These are phyloP conservation scores for Pseudeuparius sepicola DNA, from an alignment of 2,888 invertebrate species.

Conservation along the genomic window DNA sequence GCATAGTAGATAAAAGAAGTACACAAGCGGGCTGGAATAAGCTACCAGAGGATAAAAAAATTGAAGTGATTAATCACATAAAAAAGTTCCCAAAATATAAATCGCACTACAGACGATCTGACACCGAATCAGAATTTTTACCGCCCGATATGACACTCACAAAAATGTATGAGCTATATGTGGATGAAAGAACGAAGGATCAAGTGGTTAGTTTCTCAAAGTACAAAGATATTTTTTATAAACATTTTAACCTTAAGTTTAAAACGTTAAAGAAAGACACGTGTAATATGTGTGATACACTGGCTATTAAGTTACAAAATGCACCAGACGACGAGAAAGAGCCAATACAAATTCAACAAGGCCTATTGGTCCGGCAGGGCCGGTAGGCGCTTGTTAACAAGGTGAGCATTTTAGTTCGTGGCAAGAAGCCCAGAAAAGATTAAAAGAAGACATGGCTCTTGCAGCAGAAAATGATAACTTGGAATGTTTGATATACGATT, in stretches of 20 bases:
- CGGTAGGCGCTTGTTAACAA: too few relatives aligned
- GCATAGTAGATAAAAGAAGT: slow-evolving; percentile 10
- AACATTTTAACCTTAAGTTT: too few relatives aligned
- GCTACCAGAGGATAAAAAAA: slow-evolving; percentile 3
- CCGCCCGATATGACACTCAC: slow-evolving; percentile 12
- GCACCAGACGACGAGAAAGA: slow-evolving; percentile 9
- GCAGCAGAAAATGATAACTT: slow-evolving; percentile 14
- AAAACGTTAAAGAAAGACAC: too few relatives aligned
- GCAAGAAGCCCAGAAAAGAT: slow-evolving; percentile 7
- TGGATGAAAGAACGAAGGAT: slow-evolving; percentile 12
- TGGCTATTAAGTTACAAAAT: slow-evolving; percentile 7
- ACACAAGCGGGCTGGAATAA: slow-evolving; percentile 10
- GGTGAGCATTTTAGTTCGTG: slow-evolving; percentile 5
- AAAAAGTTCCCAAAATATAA: slow-evolving; percentile 11
- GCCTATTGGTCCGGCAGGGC: too few relatives aligned
- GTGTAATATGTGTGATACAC: too few relatives aligned
- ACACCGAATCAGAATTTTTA: slow-evolving; percentile 10
- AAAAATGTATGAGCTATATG: slow-evolving; percentile 14
- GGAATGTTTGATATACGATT: slow-evolving; percentile 41
- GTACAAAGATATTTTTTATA: too few relatives aligned
- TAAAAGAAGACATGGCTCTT: slow-evolving; percentile 13
- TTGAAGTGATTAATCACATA: slow-evolving; percentile 11
- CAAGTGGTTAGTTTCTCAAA: too few relatives aligned
- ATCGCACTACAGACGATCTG: slow-evolving; percentile 9
- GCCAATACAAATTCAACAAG: slow-evolving; percentile 6